A percentile compares a stretch with the other conserved stretches of the same genome.
phyloP scores from a whole-genome alignment of 2,888 invertebrate species.

The Beris morrisii region DNA sequence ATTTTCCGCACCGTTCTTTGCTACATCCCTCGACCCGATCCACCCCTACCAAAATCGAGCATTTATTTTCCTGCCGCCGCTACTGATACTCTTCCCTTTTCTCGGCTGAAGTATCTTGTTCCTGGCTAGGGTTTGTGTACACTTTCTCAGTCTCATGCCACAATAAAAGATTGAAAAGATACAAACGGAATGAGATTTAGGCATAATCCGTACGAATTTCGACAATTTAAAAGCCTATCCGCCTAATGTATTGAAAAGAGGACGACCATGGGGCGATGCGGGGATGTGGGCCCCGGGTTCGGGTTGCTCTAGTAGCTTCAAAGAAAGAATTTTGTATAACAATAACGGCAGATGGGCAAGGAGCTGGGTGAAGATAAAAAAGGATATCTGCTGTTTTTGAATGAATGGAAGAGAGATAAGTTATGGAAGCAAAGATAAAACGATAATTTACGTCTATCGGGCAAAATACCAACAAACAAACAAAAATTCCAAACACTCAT shows the following conservation, averaged over 20 bases:
- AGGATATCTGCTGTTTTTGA: too few relatives aligned
- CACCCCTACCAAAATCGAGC: too few relatives aligned
- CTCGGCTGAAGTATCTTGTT: too few relatives aligned
- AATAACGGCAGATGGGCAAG: too few relatives aligned
- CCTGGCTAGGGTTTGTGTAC: too few relatives aligned
- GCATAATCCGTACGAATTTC: slow-evolving; percentile 10
- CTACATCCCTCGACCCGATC: too few relatives aligned
- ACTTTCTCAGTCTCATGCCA: not conserved
- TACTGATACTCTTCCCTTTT: too few relatives aligned
- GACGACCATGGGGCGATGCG: not conserved
- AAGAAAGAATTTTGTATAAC: too few relatives aligned
- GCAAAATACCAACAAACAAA: slow-evolving; percentile 18
- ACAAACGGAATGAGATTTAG: slow-evolving; percentile 15
- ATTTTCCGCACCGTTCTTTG: not conserved
- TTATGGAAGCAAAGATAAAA: slow-evolving; percentile 21
- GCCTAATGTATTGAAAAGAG: slow-evolving; percentile 7
- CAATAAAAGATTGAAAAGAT: slow-evolving; percentile 11
- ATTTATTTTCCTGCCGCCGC: too few relatives aligned
- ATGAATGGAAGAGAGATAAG: slow-evolving; percentile 21
- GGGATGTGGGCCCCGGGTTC: too few relatives aligned
- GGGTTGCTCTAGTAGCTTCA: too few relatives aligned
- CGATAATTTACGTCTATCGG: slow-evolving; percentile 19
- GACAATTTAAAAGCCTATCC: slow-evolving; percentile 18
- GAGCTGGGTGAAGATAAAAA: too few relatives aligned
- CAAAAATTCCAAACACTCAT: not conserved